phyloP scores from a whole-genome alignment of 2,888 invertebrate species.

The Brachypterus glaber region DNA sequence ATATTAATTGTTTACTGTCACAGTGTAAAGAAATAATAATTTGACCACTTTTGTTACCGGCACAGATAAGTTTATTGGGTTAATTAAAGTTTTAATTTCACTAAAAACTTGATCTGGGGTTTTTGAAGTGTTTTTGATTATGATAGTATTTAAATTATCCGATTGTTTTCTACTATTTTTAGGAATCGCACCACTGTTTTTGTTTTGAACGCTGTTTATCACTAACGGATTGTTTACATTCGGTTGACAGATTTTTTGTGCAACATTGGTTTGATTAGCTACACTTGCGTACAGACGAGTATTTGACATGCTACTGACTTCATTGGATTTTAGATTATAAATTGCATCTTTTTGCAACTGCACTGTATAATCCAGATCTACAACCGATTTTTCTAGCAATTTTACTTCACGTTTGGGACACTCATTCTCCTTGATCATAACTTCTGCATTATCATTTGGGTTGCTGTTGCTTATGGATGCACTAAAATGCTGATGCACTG shows the following conservation, averaged over 20 bases:
- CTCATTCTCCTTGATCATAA: background rate
- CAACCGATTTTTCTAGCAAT: background rate
- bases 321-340: background rate
- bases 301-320: background rate
- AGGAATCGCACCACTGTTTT: background rate
- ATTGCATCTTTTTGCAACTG: background rate
- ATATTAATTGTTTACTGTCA: background rate
- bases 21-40: background rate
- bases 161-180: background rate
- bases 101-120: background rate
- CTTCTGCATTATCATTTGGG: no score
- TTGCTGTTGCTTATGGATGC: background rate
- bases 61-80: background rate
- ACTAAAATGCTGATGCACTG: background rate
- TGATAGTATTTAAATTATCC: background rate
- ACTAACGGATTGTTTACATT: constrained; percentile 1
- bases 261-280: background rate
- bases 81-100: constrained; percentile 1
- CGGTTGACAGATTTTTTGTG: background rate
- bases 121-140: background rate
- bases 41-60: background rate
- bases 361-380: background rate
- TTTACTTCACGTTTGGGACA: background rate
- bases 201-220: background rate
- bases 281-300: background rate